Conservation (phyloP, 2,888 invertebrate species). For the Archips xylosteana region DNA sequence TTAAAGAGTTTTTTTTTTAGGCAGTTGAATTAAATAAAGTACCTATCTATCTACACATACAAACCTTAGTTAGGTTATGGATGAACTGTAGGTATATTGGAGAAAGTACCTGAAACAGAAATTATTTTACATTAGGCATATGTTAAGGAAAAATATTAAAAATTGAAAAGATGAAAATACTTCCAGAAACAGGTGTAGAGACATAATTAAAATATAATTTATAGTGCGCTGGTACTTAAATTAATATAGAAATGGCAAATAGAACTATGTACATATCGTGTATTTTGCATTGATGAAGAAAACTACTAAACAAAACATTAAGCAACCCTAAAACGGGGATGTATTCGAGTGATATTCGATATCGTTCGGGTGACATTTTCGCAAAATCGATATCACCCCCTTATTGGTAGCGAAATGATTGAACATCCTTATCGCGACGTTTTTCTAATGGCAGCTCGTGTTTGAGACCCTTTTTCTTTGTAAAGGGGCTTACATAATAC, state of each 20-base stretch:
- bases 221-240: no score
- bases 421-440: conserved; percentile 85
- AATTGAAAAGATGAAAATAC: neutral
- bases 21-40: no score
- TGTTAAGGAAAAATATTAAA: neutral
- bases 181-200: no score
- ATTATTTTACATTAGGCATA: neutral
- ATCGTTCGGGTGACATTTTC: conserved; percentile 78
- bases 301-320: conserved; percentile 26
- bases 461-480: conserved; percentile 81
- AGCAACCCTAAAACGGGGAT: conserved; percentile 53
- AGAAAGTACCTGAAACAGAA: conserved; percentile 63
- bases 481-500: conserved; percentile 69
- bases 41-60: conserved; percentile 3
- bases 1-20: neutral
- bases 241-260: neutral
- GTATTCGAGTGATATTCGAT: conserved; percentile 70
- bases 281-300: conserved; percentile 6
- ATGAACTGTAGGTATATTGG: neutral
- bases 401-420: conserved; percentile 85
- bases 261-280: conserved; percentile 15
- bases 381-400: conserved; percentile 83
- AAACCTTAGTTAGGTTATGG: neutral
- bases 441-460: conserved; percentile 83
- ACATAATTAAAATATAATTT: no score